These are phyloP conservation scores for Tetragonula clypearis DNA, from an alignment of 1,140 invertebrate species.

Conservation along the genomic window DNA sequence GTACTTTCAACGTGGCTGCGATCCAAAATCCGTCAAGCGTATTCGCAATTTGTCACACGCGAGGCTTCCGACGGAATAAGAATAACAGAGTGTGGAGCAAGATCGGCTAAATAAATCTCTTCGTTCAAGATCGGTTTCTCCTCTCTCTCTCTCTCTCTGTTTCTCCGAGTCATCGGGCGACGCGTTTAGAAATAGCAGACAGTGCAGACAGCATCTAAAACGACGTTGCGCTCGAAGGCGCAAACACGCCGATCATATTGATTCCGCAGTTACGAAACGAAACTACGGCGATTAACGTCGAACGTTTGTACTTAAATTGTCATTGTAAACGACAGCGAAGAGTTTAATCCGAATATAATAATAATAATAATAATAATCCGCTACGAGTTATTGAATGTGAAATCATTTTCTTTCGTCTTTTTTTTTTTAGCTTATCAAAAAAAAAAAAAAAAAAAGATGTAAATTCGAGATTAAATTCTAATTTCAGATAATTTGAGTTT, in stretches of 20 bases:
- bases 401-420: neutral
- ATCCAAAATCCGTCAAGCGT: slow-evolving; percentile 5
- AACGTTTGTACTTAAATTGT: neutral
- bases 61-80: neutral
- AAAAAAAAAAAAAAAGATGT: neutral
- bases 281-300: neutral
- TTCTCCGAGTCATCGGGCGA: neutral
- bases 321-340: neutral
- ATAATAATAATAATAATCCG: neutral
- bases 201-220: neutral
- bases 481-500: neutral
- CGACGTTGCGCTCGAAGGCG: neutral
- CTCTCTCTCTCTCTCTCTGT: too few relatives aligned
- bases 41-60: slow-evolving; percentile 13
- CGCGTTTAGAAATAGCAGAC: neutral
- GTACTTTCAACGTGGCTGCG: neutral
- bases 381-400: neutral
- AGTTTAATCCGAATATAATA: neutral
- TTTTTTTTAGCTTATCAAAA: neutral
- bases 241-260: slow-evolving; percentile 1
- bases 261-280: slow-evolving; percentile 13
- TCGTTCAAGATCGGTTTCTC: slow-evolving; percentile 8
- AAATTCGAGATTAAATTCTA: neutral
- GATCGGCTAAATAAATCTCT: neutral
- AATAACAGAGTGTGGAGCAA: slow-evolving; percentile 1